Evolutionary conservation across 2,113 vertebrate genomes (phyloP).

Genomic region (Gavia stellata): DNA sequence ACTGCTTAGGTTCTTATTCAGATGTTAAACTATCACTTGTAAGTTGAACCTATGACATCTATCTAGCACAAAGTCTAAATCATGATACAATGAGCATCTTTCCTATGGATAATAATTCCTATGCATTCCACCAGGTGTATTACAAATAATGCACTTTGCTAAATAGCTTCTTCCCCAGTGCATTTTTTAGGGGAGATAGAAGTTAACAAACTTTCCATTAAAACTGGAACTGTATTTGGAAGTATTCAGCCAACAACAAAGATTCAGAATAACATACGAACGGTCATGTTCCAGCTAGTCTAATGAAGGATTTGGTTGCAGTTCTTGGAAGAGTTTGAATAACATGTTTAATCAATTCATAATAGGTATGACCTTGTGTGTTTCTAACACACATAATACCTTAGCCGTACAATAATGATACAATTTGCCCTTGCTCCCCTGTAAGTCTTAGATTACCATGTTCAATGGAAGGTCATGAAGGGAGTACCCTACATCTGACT

Average conservation of each 20-base stretch:
- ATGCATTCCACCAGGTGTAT: not conserved
- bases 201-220: not conserved
- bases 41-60: not conserved
- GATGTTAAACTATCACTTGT: not conserved
- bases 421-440: not conserved
- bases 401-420: not conserved
- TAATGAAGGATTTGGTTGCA: not conserved
- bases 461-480: not conserved
- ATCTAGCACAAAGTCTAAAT: not conserved
- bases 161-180: not conserved
- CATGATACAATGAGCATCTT: not conserved
- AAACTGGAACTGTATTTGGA: not conserved
- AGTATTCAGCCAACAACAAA: not conserved
- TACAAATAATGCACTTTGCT: not conserved
- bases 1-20: not conserved
- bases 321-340: not conserved
- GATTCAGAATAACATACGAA: not conserved
- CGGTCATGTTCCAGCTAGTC: not conserved
- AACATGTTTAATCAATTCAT: not conserved
- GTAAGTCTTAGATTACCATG: not conserved
- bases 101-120: not conserved
- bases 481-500: not conserved
- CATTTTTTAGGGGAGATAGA: not conserved
- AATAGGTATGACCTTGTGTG: not conserved
- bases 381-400: not conserved